A percentile compares a stretch with the other conserved stretches of the same genome.
These are phyloP conservation scores for Malurus splendens DNA, from an alignment of 2,797 vertebrate species.

Conservation along the genomic window DNA sequence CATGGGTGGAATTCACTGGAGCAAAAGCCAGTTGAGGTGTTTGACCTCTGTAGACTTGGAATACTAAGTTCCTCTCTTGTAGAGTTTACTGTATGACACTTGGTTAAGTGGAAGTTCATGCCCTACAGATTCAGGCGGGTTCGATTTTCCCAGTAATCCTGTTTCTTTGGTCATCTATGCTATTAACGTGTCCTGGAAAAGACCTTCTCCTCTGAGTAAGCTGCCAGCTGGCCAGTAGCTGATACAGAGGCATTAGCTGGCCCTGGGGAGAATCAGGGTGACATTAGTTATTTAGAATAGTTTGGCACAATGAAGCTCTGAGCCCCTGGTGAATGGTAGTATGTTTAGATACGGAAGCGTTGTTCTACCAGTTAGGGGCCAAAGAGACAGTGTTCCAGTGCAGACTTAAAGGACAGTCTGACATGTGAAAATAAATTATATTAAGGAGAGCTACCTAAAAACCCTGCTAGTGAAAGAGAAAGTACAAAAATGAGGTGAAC, in stretches of 20 bases:
- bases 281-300: background rate
- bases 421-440: background rate
- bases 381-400: background rate
- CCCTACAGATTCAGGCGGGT: rapidly evolving
- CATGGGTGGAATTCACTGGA: background rate
- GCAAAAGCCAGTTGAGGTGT: background rate
- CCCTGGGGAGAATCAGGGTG: background rate
- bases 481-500: background rate
- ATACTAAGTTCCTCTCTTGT: background rate
- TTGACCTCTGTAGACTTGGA: background rate
- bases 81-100: background rate
- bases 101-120: background rate
- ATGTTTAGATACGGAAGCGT: background rate
- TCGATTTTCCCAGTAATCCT: background rate
- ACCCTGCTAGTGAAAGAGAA: background rate
- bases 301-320: background rate
- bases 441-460: background rate
- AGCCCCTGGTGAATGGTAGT: background rate
- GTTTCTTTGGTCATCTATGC: background rate
- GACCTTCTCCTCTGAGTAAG: background rate
- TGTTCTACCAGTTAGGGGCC: background rate
- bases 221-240: background rate
- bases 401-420: background rate
- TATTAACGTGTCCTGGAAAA: background rate
- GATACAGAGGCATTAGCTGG: background rate